A percentile compares a stretch with the other conserved stretches of the same genome.
Evolutionary conservation across 2,888 invertebrate genomes (phyloP).

Genomic region (Torymus auratus): DNA sequence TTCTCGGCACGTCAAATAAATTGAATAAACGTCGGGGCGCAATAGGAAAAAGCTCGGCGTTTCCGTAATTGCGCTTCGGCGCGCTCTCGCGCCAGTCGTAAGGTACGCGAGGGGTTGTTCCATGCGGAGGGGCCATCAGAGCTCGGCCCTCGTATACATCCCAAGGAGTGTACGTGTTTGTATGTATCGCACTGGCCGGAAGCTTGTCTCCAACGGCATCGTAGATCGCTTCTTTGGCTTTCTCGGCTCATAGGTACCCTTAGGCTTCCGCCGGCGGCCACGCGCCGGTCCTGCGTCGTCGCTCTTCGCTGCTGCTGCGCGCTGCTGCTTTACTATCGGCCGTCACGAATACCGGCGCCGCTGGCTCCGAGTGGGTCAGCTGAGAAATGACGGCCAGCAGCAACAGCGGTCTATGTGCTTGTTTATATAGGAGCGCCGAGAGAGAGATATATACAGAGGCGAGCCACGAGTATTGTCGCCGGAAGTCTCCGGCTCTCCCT

Average conservation of each 20-base stretch:
- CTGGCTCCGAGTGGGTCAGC: constrained; percentile 66
- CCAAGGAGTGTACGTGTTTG: too few relatives aligned
- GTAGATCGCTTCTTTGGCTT: constrained; percentile 60
- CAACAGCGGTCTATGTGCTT: constrained; percentile 4
- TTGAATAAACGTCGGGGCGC: constrained; percentile 2
- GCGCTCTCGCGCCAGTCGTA: background rate
- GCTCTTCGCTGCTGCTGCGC: background rate
- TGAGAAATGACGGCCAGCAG: too few relatives aligned
- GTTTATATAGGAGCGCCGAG: constrained; percentile 27
- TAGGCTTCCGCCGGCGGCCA: constrained; percentile 24
- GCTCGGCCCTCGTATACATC: constrained; percentile 28
- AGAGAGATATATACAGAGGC: constrained; percentile 48
- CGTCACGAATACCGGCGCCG: constrained; percentile 64
- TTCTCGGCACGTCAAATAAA: constrained; percentile 42
- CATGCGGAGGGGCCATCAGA: constrained; percentile 42
- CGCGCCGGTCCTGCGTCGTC: too few relatives aligned
- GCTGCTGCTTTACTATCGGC: constrained; percentile 61
- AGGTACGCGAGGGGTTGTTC: constrained; percentile 9
- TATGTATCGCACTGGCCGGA: background rate
- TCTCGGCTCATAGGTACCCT: constrained; percentile 60
- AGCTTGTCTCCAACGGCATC: constrained; percentile 53
- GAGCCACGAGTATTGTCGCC: constrained; percentile 68
- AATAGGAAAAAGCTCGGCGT: constrained; percentile 32
- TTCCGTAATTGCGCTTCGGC: constrained; percentile 27
- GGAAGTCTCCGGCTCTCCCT: constrained; percentile 61